These are phyloP conservation scores for Cheirogaleus medius DNA, from an alignment of 2,113 vertebrate genomes.

Conservation along the genomic window DNA sequence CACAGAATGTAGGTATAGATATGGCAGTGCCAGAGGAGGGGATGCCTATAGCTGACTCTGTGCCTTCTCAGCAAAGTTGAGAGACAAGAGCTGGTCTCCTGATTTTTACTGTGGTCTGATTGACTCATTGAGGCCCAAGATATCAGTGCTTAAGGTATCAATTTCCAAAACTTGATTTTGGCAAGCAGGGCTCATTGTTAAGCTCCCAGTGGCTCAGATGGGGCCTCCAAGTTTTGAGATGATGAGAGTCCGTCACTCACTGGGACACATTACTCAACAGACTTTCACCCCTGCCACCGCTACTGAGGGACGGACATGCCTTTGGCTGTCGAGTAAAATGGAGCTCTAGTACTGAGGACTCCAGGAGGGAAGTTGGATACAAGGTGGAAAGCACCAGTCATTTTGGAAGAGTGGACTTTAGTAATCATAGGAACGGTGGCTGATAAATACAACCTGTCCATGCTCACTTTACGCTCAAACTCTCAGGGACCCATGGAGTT, in stretches of 20 bases:
- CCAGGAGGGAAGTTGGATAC: not conserved
- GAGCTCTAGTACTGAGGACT: not conserved
- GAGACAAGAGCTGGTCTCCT: not conserved
- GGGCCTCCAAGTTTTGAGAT: not conserved
- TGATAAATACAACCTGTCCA: not conserved
- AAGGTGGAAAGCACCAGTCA: not conserved
- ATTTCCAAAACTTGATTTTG: not conserved
- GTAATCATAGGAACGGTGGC: not conserved
- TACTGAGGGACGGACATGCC: not conserved
- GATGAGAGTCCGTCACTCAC: not conserved
- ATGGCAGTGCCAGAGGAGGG: not conserved
- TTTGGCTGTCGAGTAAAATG: not conserved
- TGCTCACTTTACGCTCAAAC: not conserved
- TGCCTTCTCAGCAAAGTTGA: not conserved
- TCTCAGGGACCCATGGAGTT: conserved; percentile 51
- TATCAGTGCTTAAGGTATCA: not conserved
- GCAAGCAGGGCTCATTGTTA: not conserved
- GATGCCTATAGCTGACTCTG: not conserved
- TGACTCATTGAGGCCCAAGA: not conserved
- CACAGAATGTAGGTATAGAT: not conserved
- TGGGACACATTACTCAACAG: no score
- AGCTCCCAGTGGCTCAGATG: not conserved
- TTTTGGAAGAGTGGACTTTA: not conserved
- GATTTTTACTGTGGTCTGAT: not conserved
- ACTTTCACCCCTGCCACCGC: no score